A percentile compares a stretch with the other conserved stretches of the same genome.
These are phyloP conservation scores for Agrotis exclamationis DNA, from an alignment of 2,888 invertebrate genomes.

Conservation along the genomic window DNA sequence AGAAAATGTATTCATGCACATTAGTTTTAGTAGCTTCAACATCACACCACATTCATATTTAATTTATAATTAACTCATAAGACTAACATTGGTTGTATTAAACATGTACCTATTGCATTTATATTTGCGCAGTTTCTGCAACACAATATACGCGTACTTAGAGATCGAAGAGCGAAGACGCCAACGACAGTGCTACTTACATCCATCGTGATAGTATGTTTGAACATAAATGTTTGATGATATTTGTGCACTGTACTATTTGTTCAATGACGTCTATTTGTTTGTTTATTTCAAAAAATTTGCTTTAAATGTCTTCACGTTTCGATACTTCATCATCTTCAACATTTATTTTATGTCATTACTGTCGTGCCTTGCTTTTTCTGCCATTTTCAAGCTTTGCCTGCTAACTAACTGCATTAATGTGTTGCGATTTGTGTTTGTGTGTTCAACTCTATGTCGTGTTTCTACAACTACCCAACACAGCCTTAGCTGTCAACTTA, in stretches of 20 bases:
- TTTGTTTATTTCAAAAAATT: slow-evolving; percentile 38
- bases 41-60: slow-evolving; percentile 42
- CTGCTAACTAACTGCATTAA: slow-evolving; percentile 79
- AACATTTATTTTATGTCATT: slow-evolving; percentile 18
- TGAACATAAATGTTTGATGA: slow-evolving; percentile 70
- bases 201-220: slow-evolving; percentile 86
- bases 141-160: slow-evolving; percentile 90
- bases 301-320: slow-evolving; percentile 53
- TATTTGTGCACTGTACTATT: slow-evolving; percentile 82
- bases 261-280: slow-evolving; percentile 70
- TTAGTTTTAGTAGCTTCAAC: slow-evolving; percentile 48
- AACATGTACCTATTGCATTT: slow-evolving; percentile 75
- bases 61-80: slow-evolving; percentile 55
- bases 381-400: slow-evolving; percentile 72
- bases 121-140: slow-evolving; percentile 88
- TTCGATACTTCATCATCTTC: slow-evolving; percentile 33
- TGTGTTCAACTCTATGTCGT: slow-evolving; percentile 81
- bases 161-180: slow-evolving; percentile 85
- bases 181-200: slow-evolving; percentile 83
- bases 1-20: slow-evolving; percentile 55
- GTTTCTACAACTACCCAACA: slow-evolving; percentile 44
- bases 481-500: slow-evolving; percentile 40
- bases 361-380: slow-evolving; percentile 44
- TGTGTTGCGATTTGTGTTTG: slow-evolving; percentile 90
- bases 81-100: slow-evolving; percentile 71